Evolutionary conservation across 2,888 invertebrate genomes (phyloP).

Genomic region (Scaeva pyrastri): DNA sequence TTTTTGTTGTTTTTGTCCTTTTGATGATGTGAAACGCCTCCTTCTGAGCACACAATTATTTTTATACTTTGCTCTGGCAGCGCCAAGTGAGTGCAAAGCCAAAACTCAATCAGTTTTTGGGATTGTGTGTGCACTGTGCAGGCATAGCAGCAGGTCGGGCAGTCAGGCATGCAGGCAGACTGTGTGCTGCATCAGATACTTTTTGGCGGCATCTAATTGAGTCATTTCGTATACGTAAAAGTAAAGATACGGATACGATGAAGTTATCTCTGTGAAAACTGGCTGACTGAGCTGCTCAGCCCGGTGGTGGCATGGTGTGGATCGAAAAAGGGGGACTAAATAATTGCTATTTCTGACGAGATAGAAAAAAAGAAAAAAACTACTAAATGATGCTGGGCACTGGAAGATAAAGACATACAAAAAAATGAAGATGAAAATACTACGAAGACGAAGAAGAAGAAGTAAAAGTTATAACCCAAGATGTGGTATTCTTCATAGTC

Average conservation of each 20-base stretch:
- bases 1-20: slow-evolving; percentile 7
- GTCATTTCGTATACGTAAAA: slow-evolving; percentile 75
- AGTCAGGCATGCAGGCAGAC: no score
- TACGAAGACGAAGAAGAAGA: background rate
- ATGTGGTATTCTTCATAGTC: slow-evolving; percentile 44
- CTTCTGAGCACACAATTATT: slow-evolving; percentile 57
- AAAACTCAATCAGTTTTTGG: slow-evolving; percentile 52
- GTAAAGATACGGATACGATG: slow-evolving; percentile 47
- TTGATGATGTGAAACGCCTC: slow-evolving; percentile 48
- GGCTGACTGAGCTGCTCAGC: slow-evolving; percentile 9
- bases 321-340: slow-evolving; percentile 48
- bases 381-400: slow-evolving; percentile 19
- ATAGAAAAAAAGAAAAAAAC: background rate
- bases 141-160: no score
- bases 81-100: slow-evolving; percentile 42
- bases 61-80: slow-evolving; percentile 34
- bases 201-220: slow-evolving; percentile 77
- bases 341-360: slow-evolving; percentile 66
- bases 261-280: slow-evolving; percentile 55
- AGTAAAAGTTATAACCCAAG: slow-evolving; percentile 36
- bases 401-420: slow-evolving; percentile 6
- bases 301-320: slow-evolving; percentile 25
- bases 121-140: slow-evolving; percentile 6
- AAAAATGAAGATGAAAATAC: background rate
- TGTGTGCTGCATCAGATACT: slow-evolving; percentile 25